Base-by-base conservation (phyloP, 2,888 invertebrate genomes). In the Lasioglossum pauxillum region DNA sequence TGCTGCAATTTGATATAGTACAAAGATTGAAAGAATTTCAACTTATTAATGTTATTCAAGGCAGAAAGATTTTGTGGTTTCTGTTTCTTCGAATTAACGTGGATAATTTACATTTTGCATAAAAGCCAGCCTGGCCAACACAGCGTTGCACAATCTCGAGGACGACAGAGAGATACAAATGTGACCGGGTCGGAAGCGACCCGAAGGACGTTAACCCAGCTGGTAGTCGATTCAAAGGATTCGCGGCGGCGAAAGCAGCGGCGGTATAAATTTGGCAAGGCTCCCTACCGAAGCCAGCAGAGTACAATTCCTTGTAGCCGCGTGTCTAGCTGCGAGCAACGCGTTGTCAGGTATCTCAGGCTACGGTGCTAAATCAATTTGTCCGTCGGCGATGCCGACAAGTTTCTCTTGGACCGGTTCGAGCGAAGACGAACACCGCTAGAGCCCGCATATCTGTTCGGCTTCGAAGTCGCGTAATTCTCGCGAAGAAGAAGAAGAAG, bases 321-420 rank as follows among this genome's bases (percentile, higher is more conserved):
- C 83, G 72, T 78, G 84, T 83, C 78, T 78, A 64, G 75, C 74
- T 83, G 75, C 78, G 84, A 76, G 85, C 83, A 46, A 79, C 76
- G 79, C 76, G 79, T 44, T 83, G 85, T 80, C 84, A 85, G 80
- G 85, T 76, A 83, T 85, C 76, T 74, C 84, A 64, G 85, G 76
- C 76, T 76, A 73, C 84, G 80, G 64, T 16, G 77, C 76, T 85
- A 86, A 86, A 86, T 86, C 85, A 81, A 84, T 86, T 87, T 84
- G 74, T 86, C 77, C 74, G 82, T 76, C 74, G 57, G 19, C 41
- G 78, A 41, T 60, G 64, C 79, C 69, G 41, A n/a, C 38, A 71
- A 87, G 87, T 89, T 88, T 87, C 87, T 87, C 84, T 89, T 87
- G 89, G 84, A 88, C 77, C 53, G 14, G n/a, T 44, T 71, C 80